Evolutionary conservation across 2,113 vertebrate genomes (phyloP).

Genomic region (Sterna hirundo): DNA sequence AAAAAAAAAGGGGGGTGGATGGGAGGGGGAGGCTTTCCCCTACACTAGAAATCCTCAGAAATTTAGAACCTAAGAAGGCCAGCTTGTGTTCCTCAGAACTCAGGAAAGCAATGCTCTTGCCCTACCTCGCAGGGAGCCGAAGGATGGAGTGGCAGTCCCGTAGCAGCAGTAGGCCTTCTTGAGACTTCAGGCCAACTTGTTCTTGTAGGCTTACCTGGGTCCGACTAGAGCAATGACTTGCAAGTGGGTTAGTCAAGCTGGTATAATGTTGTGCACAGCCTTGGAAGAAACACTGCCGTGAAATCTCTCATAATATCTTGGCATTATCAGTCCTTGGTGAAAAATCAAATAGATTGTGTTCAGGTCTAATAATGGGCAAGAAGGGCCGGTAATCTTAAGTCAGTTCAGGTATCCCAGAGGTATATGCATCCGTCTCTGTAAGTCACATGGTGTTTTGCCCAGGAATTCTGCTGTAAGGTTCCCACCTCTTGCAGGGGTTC

Average conservation of each 20-base stretch:
- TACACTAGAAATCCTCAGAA: background rate
- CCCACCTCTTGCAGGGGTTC: accelerated
- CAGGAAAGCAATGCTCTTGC: background rate
- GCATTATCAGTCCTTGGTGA: background rate
- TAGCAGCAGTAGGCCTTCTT: background rate
- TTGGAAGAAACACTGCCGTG: background rate
- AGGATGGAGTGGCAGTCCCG: background rate
- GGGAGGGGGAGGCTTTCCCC: background rate
- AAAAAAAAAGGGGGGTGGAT: background rate
- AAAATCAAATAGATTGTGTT: background rate
- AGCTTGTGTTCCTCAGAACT: background rate
- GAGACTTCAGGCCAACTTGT: background rate
- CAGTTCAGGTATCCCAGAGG: background rate
- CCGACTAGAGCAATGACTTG: background rate
- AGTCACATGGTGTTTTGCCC: background rate
- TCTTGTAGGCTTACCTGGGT: background rate
- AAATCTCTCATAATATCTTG: background rate
- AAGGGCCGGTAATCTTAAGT: background rate
- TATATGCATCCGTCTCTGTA: background rate
- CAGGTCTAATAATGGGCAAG: background rate
- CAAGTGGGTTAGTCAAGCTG: background rate
- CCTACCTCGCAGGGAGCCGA: accelerated
- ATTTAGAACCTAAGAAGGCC: background rate
- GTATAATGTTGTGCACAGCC: background rate
- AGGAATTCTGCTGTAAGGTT: background rate